Evolutionary conservation across 1,140 invertebrate species (phyloP), one percentile per base, ranked within the genome.

Genomic region (Mya arenaria): DNA sequence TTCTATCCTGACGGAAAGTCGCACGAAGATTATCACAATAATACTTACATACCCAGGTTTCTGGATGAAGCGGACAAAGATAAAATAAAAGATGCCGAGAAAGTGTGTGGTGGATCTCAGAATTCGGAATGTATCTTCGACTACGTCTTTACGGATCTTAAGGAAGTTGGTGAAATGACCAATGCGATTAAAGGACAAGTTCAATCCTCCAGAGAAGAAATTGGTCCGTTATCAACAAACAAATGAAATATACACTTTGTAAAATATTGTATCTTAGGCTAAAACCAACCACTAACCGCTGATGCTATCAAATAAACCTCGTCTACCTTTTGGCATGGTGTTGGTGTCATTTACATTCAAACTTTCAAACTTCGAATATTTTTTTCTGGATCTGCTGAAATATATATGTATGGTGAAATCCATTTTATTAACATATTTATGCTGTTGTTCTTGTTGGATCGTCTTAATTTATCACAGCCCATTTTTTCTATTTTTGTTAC

Each of bases 11-110:
- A 62, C 23, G 58, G 58, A 2, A 62, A 62, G 30, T 1, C 4
- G 1, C 58, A 62, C 30, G n/a, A 19, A 19, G 58, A 62, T 62
- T 62, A 62, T 62, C 58, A 62, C 58, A 62, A 62, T 28, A 28
- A 19, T 28, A 23, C 58, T 62, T 62, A 62, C 58, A 62, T 62
- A 62, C 58, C 58, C n/a, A 19, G 58, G 17, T 62, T 62, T 28
- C 30, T 62, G 30, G 58, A 62, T 62, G n/a, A 3, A 19, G 58
- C 30, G 15, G 23, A 25, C 23, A 25, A 25, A 5, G n/a, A 23
- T 17, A 62, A 19, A 28, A 19, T 62, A 23, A 28, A 19, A 23
- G 58, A 62, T 17, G 58, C 58, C 17, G 30, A 62, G 17, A 62
- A 62, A 23, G 23, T 28, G 30, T 62, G 58, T 28, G 30, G 30